Percentiles rank a stretch among this genome's conserved stretches.
These are phyloP conservation scores for Microplitis mediator DNA, from an alignment of 1,140 invertebrate species.

Conservation along the genomic window DNA sequence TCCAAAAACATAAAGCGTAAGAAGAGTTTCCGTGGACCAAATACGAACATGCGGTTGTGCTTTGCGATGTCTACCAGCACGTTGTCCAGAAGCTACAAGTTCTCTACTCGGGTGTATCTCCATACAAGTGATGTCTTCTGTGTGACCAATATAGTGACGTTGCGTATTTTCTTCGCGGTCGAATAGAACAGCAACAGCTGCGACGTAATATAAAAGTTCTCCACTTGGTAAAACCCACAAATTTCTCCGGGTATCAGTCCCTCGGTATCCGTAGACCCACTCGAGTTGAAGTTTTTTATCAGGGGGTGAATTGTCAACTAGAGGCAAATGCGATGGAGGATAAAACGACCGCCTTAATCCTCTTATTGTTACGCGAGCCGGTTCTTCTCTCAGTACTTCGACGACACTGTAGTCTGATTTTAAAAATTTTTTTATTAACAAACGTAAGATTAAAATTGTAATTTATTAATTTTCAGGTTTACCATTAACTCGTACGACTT, in stretches of 20 bases:
- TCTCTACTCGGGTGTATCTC: constrained; percentile 87
- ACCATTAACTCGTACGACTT: constrained; percentile 77
- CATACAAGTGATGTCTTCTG: constrained; percentile 81
- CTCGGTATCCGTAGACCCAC: constrained; percentile 96
- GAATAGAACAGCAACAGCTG: constrained; percentile 88
- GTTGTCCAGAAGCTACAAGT: constrained; percentile 89
- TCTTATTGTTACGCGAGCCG: constrained; percentile 80
- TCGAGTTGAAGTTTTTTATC: constrained; percentile 86
- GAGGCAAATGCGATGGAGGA: constrained; percentile 81
- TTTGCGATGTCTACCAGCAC: constrained; percentile 77
- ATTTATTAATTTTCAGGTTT: not conserved
- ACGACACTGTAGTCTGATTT: constrained; percentile 77
- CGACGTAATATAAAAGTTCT: constrained; percentile 91
- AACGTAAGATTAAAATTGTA: not conserved
- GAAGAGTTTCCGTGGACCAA: constrained; percentile 91
- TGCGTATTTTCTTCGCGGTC: constrained; percentile 89
- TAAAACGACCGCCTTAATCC: constrained; percentile 85
- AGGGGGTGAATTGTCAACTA: constrained; percentile 81
- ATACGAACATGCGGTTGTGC: constrained; percentile 91
- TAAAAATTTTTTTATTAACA: not conserved
- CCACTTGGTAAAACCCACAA: constrained; percentile 90
- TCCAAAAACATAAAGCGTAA: constrained; percentile 89
- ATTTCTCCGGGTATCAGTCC: constrained; percentile 84
- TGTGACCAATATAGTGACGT: constrained; percentile 91
- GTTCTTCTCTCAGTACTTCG: constrained; percentile 83